These are phyloP conservation scores for Ceratina australensis DNA, from an alignment of 1,140 invertebrate species.

Conservation along the genomic window DNA sequence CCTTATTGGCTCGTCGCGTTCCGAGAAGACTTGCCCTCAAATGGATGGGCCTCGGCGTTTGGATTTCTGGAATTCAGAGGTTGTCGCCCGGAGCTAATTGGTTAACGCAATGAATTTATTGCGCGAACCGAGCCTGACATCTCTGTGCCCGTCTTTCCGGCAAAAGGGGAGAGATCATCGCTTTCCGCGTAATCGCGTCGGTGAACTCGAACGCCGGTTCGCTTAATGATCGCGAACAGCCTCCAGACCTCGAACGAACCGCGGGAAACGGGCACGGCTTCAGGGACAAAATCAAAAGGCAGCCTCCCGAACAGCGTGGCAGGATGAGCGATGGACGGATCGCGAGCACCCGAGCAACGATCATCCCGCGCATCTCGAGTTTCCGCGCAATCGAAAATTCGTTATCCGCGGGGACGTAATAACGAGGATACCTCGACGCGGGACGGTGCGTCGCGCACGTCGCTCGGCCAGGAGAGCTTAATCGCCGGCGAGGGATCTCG, in stretches of 20 bases:
- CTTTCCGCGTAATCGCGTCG: slow-evolving; percentile 27
- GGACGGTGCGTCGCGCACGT: slow-evolving; percentile 50
- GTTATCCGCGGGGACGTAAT: slow-evolving; percentile 24
- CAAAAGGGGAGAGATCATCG: slow-evolving; percentile 27
- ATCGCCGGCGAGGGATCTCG: slow-evolving; percentile 65
- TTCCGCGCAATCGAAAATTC: not conserved
- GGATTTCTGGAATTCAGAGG: slow-evolving; percentile 71
- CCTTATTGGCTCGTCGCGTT: slow-evolving; percentile 67
- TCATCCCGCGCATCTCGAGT: not conserved
- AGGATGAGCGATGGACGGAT: not conserved
- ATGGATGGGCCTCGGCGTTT: slow-evolving; percentile 38
- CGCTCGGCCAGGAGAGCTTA: slow-evolving; percentile 57
- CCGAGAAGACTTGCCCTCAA: slow-evolving; percentile 51
- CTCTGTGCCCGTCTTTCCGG: not conserved
- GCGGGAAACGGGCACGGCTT: not conserved
- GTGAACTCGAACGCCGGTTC: not conserved
- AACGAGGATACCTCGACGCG: slow-evolving; percentile 30
- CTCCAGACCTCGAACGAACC: not conserved
- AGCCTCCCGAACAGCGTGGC: not conserved
- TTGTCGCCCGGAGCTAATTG: slow-evolving; percentile 62
- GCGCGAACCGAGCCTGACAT: slow-evolving; percentile 48
- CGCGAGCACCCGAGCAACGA: not conserved
- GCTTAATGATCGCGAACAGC: slow-evolving; percentile 1
- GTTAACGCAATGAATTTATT: slow-evolving; percentile 63
- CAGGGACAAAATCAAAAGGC: not conserved